These are phyloP conservation scores for Pterois miles DNA, from an alignment of 2,797 vertebrate species.

Conservation along the genomic window DNA sequence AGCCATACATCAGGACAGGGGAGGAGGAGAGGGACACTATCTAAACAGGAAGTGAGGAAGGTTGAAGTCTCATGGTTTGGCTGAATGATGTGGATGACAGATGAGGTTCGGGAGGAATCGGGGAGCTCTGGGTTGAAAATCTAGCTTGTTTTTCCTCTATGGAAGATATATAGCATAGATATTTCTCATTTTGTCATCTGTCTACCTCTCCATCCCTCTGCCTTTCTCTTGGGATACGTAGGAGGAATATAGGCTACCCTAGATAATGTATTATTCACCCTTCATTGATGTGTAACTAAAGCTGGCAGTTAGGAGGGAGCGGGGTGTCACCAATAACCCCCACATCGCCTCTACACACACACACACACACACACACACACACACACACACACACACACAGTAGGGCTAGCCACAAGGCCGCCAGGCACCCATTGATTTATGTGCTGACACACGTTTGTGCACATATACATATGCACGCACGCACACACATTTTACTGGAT, in stretches of 20 bases:
- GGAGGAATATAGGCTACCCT: slow-evolving; percentile 56
- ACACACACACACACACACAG: slow-evolving; percentile 52
- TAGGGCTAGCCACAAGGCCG: slow-evolving; percentile 61
- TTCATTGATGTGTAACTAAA: slow-evolving; percentile 85
- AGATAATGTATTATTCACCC: slow-evolving; percentile 84
- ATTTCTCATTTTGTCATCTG: slow-evolving; percentile 41
- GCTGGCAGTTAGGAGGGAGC: slow-evolving; percentile 67
- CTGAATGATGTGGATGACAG: slow-evolving; percentile 28
- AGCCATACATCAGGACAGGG: slow-evolving; percentile 5
- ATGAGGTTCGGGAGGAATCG: not conserved
- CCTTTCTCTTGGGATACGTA: slow-evolving; percentile 53
- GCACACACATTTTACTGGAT: slow-evolving; percentile 28
- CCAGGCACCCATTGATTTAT: slow-evolving; percentile 76
- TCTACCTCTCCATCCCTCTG: slow-evolving; percentile 9
- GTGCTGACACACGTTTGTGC: slow-evolving; percentile 49
- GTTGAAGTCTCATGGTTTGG: slow-evolving; percentile 20
- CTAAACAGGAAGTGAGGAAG: slow-evolving; percentile 35
- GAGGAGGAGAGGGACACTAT: not conserved
- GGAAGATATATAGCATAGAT: slow-evolving; percentile 11
- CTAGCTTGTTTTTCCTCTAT: not conserved
- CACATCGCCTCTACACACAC: slow-evolving; percentile 33
- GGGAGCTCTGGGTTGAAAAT: slow-evolving; percentile 5
- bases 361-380: slow-evolving; percentile 14
- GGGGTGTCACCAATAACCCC: slow-evolving; percentile 71
- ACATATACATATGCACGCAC: slow-evolving; percentile 3